A percentile compares a stretch with the other conserved stretches of the same genome.
These are phyloP conservation scores for Distichodus sexfasciatus DNA, from an alignment of 2,797 vertebrate species.

Conservation along the genomic window DNA sequence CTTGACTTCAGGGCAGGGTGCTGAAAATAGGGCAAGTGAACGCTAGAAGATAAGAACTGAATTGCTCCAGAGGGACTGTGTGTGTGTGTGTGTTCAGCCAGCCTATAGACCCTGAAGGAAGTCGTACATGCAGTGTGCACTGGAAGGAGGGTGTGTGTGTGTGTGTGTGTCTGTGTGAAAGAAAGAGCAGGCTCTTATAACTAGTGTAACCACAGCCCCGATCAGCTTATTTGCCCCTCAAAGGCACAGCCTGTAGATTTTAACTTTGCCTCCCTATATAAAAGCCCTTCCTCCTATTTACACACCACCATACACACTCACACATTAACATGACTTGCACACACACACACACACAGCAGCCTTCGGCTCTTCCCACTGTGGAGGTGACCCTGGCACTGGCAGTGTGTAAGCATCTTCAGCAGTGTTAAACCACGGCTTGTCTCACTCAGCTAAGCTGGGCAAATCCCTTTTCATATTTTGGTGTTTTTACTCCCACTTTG, in stretches of 20 bases:
- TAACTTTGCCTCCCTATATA: conserved; percentile 27
- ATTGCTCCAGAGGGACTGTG: background rate
- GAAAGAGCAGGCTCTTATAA: conserved; percentile 21
- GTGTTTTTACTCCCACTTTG: no score
- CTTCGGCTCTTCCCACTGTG: conserved; percentile 30
- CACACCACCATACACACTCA: conserved; percentile 29
- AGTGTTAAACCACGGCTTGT: conserved; percentile 23
- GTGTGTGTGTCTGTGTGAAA: conserved; percentile 3
- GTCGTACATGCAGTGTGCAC: background rate
- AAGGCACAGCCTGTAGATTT: conserved; percentile 47
- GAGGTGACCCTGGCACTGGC: conserved; percentile 50
- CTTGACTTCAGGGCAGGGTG: conserved; percentile 1
- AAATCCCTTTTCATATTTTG: conserved; percentile 38
- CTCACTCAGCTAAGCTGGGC: conserved; percentile 28
- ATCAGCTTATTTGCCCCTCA: conserved; percentile 11
- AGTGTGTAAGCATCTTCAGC: conserved; percentile 21
- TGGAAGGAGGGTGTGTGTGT: background rate
- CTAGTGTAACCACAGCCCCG: conserved; percentile 28
- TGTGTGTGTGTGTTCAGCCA: conserved; percentile 2
- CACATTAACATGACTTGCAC: conserved; percentile 27
- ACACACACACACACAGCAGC: conserved; percentile 13
- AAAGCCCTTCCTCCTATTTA: conserved; percentile 27
- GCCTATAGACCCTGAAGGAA: background rate
- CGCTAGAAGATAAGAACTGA: background rate
- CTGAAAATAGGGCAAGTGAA: background rate